These are phyloP conservation scores for Apis laboriosa DNA, from an alignment of 1,140 invertebrate species.

Conservation along the genomic window DNA sequence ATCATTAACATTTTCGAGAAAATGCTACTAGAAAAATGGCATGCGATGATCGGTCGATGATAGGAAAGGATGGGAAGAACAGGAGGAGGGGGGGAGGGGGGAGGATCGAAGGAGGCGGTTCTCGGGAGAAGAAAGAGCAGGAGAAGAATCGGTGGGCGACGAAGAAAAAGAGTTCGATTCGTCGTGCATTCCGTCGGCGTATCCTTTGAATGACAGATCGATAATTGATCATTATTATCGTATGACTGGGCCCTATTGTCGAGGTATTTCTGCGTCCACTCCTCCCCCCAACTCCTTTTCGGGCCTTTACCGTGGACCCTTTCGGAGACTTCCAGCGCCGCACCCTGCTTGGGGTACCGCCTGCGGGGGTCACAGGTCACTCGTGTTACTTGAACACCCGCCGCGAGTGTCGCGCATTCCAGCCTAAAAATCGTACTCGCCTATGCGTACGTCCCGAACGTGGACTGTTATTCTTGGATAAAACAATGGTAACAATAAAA, in stretches of 20 bases:
- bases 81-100: not conserved
- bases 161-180: constrained; percentile 71
- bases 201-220: constrained; percentile 79
- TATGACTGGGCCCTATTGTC: constrained; percentile 76
- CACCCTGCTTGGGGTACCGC: constrained; percentile 70
- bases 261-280: constrained; percentile 62
- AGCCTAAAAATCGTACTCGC: constrained; percentile 55
- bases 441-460: not conserved
- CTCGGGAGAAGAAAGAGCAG: constrained; percentile 23
- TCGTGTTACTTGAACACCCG: constrained; percentile 73
- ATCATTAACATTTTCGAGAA: constrained; percentile 27
- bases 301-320: constrained; percentile 59
- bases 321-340: constrained; percentile 72
- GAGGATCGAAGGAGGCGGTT: constrained; percentile 11
- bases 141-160: constrained; percentile 37
- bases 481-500: not conserved
- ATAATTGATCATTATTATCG: constrained; percentile 81
- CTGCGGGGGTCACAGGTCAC: constrained; percentile 71
- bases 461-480: not conserved
- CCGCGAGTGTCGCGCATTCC: constrained; percentile 76
- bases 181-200: constrained; percentile 76
- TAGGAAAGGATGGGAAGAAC: not conserved
- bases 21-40: constrained; percentile 23
- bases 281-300: constrained; percentile 58
- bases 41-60: not conserved